phyloP scores from a whole-genome alignment of 2,888 invertebrate genomes.

The Tiphia femorata region DNA sequence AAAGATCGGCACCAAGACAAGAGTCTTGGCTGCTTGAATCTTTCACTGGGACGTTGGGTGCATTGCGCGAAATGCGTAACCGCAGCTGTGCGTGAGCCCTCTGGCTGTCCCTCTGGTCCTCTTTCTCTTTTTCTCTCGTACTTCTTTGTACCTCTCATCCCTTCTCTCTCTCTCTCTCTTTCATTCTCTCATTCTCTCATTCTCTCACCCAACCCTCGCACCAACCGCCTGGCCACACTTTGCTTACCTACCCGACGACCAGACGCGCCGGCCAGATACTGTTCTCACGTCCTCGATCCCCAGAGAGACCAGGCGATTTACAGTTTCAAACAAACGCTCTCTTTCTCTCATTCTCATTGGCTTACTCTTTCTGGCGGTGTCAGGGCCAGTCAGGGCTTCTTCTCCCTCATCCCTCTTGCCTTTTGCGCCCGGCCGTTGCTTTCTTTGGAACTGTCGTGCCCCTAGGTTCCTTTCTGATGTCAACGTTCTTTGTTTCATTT shows the following conservation, averaged over 20 bases:
- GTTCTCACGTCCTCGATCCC: slow-evolving; percentile 58
- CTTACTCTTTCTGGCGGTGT: too few relatives aligned
- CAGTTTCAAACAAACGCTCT: slow-evolving; percentile 49
- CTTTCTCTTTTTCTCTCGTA: neutral
- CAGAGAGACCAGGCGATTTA: slow-evolving; percentile 39
- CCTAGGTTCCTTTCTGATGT: too few relatives aligned
- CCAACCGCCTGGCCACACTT: slow-evolving; percentile 22
- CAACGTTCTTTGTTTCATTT: too few relatives aligned
- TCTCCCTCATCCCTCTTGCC: slow-evolving; percentile 21
- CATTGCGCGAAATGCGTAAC: slow-evolving; percentile 66
- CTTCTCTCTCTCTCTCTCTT: neutral
- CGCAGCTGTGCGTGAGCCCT: slow-evolving; percentile 61
- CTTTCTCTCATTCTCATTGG: too few relatives aligned
- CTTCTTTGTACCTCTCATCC: neutral
- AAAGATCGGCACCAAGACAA: too few relatives aligned
- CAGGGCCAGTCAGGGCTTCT: neutral
- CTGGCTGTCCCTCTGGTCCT: slow-evolving; percentile 4
- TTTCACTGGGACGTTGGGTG: too few relatives aligned
- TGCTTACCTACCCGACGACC: slow-evolving; percentile 46
- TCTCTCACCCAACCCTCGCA: slow-evolving; percentile 14
- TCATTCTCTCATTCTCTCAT: too few relatives aligned
- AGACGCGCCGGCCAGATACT: slow-evolving; percentile 43
- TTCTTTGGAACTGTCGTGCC: neutral
- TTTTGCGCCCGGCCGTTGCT: neutral
- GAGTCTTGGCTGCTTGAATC: too few relatives aligned